Evolutionary conservation across 1,140 invertebrate genomes (phyloP).

Genomic region (Neodiprion lecontei): DNA sequence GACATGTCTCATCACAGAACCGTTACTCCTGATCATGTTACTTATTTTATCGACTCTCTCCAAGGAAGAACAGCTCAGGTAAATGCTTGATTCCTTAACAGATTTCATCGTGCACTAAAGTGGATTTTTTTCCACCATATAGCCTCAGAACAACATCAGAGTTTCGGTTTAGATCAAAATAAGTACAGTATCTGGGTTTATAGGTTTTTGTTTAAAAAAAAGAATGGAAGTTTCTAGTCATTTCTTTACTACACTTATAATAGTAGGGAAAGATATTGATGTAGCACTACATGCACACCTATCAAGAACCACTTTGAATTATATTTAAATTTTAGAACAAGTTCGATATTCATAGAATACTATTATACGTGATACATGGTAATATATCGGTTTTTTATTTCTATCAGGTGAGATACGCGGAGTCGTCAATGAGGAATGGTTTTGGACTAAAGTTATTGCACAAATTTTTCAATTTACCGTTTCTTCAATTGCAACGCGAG

Average conservation of each 20-base stretch:
- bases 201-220: no score
- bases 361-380: no score
- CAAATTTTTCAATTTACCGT: conserved; percentile 97
- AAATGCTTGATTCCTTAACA: conserved; percentile 9
- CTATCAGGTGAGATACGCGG: conserved; percentile 83
- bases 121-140: not conserved
- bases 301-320: no score
- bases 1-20: conserved; percentile 95
- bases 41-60: conserved; percentile 72
- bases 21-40: conserved; percentile 75
- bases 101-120: conserved; percentile 9
- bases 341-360: no score
- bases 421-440: conserved; percentile 96
- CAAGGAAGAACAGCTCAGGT: conserved; percentile 58
- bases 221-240: no score
- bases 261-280: no score
- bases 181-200: no score
- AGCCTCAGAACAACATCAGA: not conserved
- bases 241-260: no score
- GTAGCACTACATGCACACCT: no score
- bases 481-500: conserved; percentile 89
- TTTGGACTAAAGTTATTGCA: conserved; percentile 94
- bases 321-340: no score
- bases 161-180: no score
- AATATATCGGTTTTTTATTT: conserved; percentile 20